Evolutionary conservation across 1,140 invertebrate genomes (phyloP).

Genomic region (Ectropis grisescens): DNA sequence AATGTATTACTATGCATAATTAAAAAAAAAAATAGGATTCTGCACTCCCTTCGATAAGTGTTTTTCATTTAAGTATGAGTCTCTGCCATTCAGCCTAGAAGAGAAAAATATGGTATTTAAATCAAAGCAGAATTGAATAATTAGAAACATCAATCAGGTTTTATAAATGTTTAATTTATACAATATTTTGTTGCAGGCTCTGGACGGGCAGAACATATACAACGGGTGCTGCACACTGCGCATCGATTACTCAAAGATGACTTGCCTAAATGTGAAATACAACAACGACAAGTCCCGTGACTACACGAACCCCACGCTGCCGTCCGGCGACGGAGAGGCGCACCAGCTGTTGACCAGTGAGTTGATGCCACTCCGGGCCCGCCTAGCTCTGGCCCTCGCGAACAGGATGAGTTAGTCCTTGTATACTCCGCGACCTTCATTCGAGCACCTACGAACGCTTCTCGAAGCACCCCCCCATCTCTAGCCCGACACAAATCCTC

Average conservation of each 20-base stretch:
- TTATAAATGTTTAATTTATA: too few species aligned
- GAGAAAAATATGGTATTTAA: too few species aligned
- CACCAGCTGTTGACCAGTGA: constrained; percentile 78
- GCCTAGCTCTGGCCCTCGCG: constrained; percentile 61
- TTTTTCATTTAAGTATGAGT: too few species aligned
- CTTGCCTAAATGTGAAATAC: constrained; percentile 97
- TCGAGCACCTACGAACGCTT: constrained; percentile 44
- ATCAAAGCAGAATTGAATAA: too few species aligned
- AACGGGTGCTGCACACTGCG: constrained; percentile 99
- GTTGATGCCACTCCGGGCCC: constrained; percentile 73
- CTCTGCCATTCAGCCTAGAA: too few species aligned
- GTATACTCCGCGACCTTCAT: constrained; percentile 22
- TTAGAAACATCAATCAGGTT: too few species aligned
- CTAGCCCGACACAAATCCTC: too few species aligned
- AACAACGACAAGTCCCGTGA: constrained; percentile 99
- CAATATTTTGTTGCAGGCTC: constrained; percentile 76
- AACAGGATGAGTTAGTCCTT: constrained; percentile 65
- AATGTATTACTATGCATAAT: too few species aligned
- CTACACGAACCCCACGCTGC: constrained; percentile 97
- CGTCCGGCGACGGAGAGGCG: constrained; percentile 86
- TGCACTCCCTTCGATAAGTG: too few species aligned
- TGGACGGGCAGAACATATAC: constrained; percentile 99
- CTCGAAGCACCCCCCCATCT: too few species aligned
- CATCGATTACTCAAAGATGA: constrained; percentile 99
- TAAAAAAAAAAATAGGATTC: too few species aligned